These are phyloP conservation scores for Leptopilina boulardi DNA, from an alignment of 1,140 invertebrate species.

Conservation along the genomic window DNA sequence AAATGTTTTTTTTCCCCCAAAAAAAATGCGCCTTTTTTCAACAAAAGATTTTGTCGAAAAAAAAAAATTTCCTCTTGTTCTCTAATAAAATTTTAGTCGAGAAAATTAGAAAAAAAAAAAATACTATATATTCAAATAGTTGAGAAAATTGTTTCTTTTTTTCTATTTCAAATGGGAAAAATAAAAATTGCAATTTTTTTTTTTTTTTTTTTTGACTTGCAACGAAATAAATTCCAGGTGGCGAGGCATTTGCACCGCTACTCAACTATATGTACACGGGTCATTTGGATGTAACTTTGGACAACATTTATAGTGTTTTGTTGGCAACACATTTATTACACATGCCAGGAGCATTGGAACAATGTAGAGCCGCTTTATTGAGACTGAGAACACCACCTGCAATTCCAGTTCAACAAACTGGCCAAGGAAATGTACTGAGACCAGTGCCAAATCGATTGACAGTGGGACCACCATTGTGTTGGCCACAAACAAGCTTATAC, in stretches of 20 bases:
- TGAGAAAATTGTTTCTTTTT: no score
- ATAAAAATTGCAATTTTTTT: neutral
- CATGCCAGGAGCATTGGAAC: constrained; percentile 84
- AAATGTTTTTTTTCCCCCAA: no score
- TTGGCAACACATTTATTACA: constrained; percentile 85
- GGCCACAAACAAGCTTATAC: constrained; percentile 61
- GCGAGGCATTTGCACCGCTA: constrained; percentile 84
- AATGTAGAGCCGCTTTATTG: constrained; percentile 78
- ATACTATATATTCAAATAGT: no score
- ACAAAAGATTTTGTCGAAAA: no score
- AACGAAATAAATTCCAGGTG: constrained; percentile 58
- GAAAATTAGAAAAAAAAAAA: no score
- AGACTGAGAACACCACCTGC: constrained; percentile 65
- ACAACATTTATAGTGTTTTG: constrained; percentile 85
- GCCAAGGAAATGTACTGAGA: constrained; percentile 63
- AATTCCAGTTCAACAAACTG: constrained; percentile 66
- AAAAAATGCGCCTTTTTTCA: no score
- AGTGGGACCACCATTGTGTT: constrained; percentile 67
- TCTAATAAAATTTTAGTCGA: no score
- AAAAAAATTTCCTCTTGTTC: no score
- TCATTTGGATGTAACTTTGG: constrained; percentile 81
- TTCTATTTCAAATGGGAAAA: neutral
- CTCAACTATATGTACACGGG: constrained; percentile 88
- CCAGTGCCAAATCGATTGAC: constrained; percentile 71
- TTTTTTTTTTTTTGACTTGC: no score